Percentiles rank a stretch among this genome's conserved stretches.
phyloP scores from a whole-genome alignment of 2,113 vertebrate species.

The Notarius lentiginosus region DNA sequence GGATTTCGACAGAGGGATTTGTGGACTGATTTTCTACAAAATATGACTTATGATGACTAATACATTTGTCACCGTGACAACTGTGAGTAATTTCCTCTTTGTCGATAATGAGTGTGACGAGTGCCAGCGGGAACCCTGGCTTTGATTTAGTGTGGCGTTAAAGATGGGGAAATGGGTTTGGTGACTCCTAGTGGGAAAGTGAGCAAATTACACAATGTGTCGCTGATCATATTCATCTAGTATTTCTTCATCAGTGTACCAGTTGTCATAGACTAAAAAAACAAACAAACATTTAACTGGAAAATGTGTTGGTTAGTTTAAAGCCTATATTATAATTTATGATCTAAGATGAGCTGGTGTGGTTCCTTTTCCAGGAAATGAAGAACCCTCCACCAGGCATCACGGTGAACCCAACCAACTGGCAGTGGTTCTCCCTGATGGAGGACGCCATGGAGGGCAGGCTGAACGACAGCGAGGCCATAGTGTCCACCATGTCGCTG shows the following conservation, averaged over 20 bases:
- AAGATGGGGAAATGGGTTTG: not conserved
- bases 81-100: too few relatives aligned
- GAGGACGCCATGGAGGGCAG: constrained; percentile 67
- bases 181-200: not conserved
- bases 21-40: too few relatives aligned
- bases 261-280: not conserved
- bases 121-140: too few relatives aligned
- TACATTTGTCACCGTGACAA: too few relatives aligned
- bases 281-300: too few relatives aligned
- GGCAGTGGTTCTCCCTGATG: constrained; percentile 68
- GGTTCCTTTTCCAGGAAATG: constrained; percentile 56
- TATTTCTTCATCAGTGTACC: not conserved
- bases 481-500: constrained; percentile 50
- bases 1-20: too few relatives aligned
- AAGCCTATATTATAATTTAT: too few relatives aligned
- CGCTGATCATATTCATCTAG: too few relatives aligned
- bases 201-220: not conserved
- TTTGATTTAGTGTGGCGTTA: not conserved
- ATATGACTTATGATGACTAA: too few relatives aligned
- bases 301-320: not conserved
- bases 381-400: constrained; percentile 65
- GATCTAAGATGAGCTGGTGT: not conserved
- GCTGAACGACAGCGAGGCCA: constrained; percentile 58
- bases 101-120: too few relatives aligned
- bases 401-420: constrained; percentile 56